Evolutionary conservation across 1,140 invertebrate species (phyloP), one percentile per base, ranked within the genome.

Genomic region (Holotrichia oblita): DNA sequence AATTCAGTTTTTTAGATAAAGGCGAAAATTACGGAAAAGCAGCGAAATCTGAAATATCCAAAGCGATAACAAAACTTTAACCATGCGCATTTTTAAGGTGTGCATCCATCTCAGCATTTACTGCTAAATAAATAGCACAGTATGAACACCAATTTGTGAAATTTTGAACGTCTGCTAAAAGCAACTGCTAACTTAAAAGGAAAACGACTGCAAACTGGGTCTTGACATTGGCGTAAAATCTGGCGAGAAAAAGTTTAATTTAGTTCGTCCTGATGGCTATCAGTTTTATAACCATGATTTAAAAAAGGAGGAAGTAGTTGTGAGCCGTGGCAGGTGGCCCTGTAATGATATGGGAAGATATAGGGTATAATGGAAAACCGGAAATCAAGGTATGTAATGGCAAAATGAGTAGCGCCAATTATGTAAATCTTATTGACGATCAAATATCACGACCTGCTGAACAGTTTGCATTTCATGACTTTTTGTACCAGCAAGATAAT

Each of bases 241-340:
- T 34, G 72, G 72, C 24, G 24, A 73, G 42, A 84, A 85, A 6
- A 86, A 87, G 86, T 80, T 80, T 87, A n/a, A n/a, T n/a, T n/a
- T n/a, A n/a, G n/a, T 86, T 27, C 86, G 87, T 14, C 86, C 86
- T 10, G 87, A 87, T 79, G 87, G 85, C 6, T 87, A 85, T 80
- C 83, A 84, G 48, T 85, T 84, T 55, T 87, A 87, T 78, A 87
- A 83, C 76, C 86, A 42, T 0, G n/a, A 7, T 34, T 3, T 8
- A 12, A 41, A n/a, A n/a, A n/a, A n/a, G n/a, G n/a, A n/a, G n/a
- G n/a, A n/a, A n/a, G n/a, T n/a, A n/a, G n/a, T n/a, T n/a, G n/a
- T n/a, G n/a, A n/a, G n/a, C n/a, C n/a, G n/a, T n/a, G n/a, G n/a
- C n/a, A n/a, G n/a, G n/a, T n/a, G n/a, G n/a, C n/a, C n/a, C n/a